Percentiles rank a stretch among this genome's conserved stretches.
These are phyloP conservation scores for Dicyrtoma fusca DNA, from an alignment of 2,888 invertebrate genomes.

Conservation along the genomic window DNA sequence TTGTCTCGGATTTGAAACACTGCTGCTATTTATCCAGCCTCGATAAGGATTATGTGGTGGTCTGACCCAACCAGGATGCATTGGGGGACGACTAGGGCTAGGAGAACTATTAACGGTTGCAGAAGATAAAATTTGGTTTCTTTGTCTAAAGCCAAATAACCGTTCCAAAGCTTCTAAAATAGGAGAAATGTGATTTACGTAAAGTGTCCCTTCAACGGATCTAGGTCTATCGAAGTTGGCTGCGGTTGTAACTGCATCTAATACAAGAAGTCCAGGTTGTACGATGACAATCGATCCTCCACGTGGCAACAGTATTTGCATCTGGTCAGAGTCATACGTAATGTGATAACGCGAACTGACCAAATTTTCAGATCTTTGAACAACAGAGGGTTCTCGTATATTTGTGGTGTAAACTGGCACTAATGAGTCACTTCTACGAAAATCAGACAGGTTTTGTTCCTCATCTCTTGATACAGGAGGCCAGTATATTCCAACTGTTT, in stretches of 20 bases:
- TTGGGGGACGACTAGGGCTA: neutral
- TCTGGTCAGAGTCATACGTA: conserved; percentile 28
- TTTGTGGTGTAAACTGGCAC: conserved; percentile 32
- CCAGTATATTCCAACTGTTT: conserved; percentile 53
- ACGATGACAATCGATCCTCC: conserved; percentile 33
- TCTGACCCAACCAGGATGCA: conserved; percentile 9
- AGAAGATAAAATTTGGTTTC: conserved; percentile 5
- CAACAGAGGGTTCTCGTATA: conserved; percentile 17
- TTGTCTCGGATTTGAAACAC: conserved; percentile 3
- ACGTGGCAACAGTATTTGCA: conserved; percentile 26
- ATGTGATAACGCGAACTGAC: conserved; percentile 26
- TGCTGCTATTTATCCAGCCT: neutral
- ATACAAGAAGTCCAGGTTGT: conserved; percentile 51
- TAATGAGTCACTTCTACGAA: conserved; percentile 38
- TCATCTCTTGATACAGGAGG: conserved; percentile 48
- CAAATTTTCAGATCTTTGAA: conserved; percentile 31
- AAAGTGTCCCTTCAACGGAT: conserved; percentile 47
- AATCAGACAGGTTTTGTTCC: conserved; percentile 43
- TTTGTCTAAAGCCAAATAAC: conserved; percentile 46
- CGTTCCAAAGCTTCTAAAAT: conserved; percentile 49
- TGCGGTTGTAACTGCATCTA: conserved; percentile 49
- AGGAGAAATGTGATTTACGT: conserved; percentile 47
- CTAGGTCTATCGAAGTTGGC: conserved; percentile 45
- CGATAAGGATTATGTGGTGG: conserved; percentile 7
- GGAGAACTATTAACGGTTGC: neutral